Evolutionary conservation across 1,140 invertebrate species (phyloP).

Genomic region (Brachionus rubens): DNA sequence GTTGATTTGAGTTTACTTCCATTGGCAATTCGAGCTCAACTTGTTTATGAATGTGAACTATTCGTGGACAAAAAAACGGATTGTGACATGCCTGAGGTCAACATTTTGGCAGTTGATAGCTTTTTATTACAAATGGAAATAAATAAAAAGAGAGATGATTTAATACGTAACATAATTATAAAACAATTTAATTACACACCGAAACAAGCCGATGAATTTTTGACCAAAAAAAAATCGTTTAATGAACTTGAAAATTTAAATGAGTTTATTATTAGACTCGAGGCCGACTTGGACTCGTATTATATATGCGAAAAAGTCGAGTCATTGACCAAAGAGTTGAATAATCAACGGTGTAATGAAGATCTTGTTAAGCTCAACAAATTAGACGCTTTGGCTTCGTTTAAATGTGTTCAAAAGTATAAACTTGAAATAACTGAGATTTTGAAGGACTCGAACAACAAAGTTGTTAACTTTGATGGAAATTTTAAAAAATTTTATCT

Average conservation of each 20-base stretch:
- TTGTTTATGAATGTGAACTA: slow-evolving; percentile 11
- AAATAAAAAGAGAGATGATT: slow-evolving; percentile 15
- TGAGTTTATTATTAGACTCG: slow-evolving; percentile 10
- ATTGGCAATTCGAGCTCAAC: slow-evolving; percentile 18
- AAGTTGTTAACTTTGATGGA: neutral
- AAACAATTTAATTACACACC: neutral
- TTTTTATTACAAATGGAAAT: slow-evolving; percentile 44
- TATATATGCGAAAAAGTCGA: slow-evolving; percentile 44
- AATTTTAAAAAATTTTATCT: slow-evolving; percentile 25
- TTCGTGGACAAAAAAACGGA: neutral
- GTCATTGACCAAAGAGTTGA: neutral
- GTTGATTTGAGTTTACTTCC: slow-evolving; percentile 26
- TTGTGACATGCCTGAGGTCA: neutral
- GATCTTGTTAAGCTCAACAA: slow-evolving; percentile 40
- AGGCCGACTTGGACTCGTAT: slow-evolving; percentile 19
- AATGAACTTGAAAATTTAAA: slow-evolving; percentile 34
- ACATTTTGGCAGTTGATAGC: slow-evolving; percentile 35
- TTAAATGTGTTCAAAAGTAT: slow-evolving; percentile 36
- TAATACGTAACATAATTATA: slow-evolving; percentile 9
- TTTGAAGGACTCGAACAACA: neutral
- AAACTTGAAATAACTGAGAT: neutral
- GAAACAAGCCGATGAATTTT: slow-evolving; percentile 12
- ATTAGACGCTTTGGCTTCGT: slow-evolving; percentile 27
- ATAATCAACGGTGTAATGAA: neutral
- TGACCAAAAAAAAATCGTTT: slow-evolving; percentile 33